phyloP scores from a whole-genome alignment of 2,797 vertebrate genomes.

The Poeciliopsis paucimaculata region DNA sequence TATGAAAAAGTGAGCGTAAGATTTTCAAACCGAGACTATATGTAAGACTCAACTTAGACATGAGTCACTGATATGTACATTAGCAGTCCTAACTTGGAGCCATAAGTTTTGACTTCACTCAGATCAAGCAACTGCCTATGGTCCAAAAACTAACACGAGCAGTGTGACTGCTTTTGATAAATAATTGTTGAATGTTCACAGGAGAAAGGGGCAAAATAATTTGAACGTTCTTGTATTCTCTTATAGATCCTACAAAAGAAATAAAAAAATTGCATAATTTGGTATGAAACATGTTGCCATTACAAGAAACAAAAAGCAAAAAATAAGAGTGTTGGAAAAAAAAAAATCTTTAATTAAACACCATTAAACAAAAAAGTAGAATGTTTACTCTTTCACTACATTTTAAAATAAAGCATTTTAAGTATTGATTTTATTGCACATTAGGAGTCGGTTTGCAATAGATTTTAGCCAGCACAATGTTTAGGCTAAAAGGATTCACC shows the following conservation, averaged over 20 bases:
- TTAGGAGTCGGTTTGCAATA: constrained; percentile 7
- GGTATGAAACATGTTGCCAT: neutral
- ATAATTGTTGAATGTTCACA: neutral
- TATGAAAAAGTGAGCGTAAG: neutral
- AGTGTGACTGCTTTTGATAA: neutral
- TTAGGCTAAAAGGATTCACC: constrained; percentile 16
- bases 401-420: neutral
- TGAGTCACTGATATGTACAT: neutral
- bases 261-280: neutral
- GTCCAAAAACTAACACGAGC: neutral
- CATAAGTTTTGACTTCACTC: neutral
- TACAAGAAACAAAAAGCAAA: neutral
- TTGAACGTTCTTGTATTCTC: neutral
- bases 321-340: neutral
- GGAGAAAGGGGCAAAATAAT: neutral
- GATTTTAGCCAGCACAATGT: constrained; percentile 6
- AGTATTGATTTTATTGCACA: neutral
- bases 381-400: neutral
- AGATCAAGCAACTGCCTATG: neutral
- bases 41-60: neutral
- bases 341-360: neutral
- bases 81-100: neutral
- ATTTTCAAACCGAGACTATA: neutral
- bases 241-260: too few relatives aligned
- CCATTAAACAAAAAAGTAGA: neutral